Evolutionary conservation across 2,113 vertebrate genomes (phyloP).

Genomic region (Edolisoma coerulescens): DNA sequence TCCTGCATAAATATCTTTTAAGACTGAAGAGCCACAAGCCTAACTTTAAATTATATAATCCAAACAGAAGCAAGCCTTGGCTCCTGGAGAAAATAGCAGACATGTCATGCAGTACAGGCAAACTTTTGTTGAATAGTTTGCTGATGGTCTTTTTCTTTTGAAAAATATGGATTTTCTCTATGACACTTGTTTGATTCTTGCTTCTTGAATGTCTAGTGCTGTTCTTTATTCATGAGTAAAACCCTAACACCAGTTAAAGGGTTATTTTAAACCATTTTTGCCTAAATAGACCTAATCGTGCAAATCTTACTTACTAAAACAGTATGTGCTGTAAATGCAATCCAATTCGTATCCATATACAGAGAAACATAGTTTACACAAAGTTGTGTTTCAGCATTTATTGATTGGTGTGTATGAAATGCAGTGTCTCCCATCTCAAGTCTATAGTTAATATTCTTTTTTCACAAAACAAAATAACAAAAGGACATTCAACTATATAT

Average conservation of each 20-base stretch:
- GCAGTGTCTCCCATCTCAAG: neutral
- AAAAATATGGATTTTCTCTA: neutral
- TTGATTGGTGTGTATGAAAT: neutral
- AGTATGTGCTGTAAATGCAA: neutral
- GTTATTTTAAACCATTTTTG: neutral
- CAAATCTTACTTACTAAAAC: neutral
- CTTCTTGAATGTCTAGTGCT: neutral
- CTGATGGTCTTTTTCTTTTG: neutral
- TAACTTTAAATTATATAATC: neutral
- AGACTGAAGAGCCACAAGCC: neutral
- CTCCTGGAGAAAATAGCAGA: neutral
- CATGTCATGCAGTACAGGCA: neutral
- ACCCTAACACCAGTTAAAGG: neutral
- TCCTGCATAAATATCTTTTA: conserved; percentile 11
- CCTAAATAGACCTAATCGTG: neutral
- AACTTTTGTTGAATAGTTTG: neutral
- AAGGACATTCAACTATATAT: neutral
- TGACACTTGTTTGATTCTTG: neutral
- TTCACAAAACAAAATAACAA: neutral
- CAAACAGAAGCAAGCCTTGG: neutral
- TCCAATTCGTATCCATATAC: neutral
- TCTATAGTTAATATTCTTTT: neutral
- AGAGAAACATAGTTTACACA: neutral
- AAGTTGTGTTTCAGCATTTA: neutral
- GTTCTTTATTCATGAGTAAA: neutral